Evolutionary conservation across 2,797 vertebrate genomes (phyloP), one percentile per base, ranked within the genome.

Genomic region (Urophycis tenuis): DNA sequence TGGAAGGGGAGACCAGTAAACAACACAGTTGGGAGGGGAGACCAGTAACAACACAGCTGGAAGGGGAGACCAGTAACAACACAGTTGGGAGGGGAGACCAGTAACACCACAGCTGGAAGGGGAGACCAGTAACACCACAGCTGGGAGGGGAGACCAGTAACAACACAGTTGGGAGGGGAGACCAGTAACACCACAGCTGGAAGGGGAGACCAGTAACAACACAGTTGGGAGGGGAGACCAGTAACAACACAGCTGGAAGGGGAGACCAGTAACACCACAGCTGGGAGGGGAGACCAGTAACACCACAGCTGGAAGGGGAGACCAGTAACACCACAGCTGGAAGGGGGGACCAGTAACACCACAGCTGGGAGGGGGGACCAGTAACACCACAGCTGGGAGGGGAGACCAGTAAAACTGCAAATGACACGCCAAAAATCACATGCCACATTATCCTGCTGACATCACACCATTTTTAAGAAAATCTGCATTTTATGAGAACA

Each of bases 121-220:
- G 72, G 74, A 33, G 32, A 30, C 71, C 79, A 77, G 49, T 75
- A 74, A n/a, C n/a, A n/a, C n/a, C n/a, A n/a, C n/a, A n/a, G n/a
- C n/a, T n/a, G n/a, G n/a, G n/a, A n/a, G n/a, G n/a, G n/a, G n/a
- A n/a, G n/a, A n/a, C n/a, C n/a, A n/a, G n/a, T 71, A 73, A 70
- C 17, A 25, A 75, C 75, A 53, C 31, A 71, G 41, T 19, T 34
- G 22, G 49, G 74, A 32, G n/a, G n/a, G 72, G 74, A 33, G 32
- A 30, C 71, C 79, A 77, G 49, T 75, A 74, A n/a, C n/a, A n/a
- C n/a, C n/a, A n/a, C n/a, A n/a, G n/a, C n/a, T n/a, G n/a, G n/a
- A n/a, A n/a, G n/a, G n/a, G n/a, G n/a, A n/a, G n/a, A n/a, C n/a
- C n/a, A n/a, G n/a, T 71, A 73, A 70, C 17, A 25, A 75, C 75